Evolutionary conservation across 2,888 invertebrate species (phyloP), one percentile per base, ranked within the genome.

Genomic region (Cosmorhoe ocellata): DNA sequence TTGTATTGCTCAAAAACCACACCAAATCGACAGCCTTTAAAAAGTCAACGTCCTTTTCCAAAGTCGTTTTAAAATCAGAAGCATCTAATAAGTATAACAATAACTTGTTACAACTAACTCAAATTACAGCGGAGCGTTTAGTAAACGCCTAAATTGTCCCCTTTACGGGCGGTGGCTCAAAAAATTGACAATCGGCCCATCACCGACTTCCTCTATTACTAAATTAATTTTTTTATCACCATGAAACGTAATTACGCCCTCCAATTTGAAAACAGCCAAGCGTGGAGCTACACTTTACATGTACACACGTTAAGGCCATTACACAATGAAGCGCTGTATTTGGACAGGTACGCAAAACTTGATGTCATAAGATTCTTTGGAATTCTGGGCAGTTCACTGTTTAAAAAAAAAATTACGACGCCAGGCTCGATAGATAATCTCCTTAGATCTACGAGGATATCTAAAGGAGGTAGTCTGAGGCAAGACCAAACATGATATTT

Each of bases 201-300:
- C 68, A 69, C 58, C 67, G 56, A 77, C 80, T 79, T 81, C 80
- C 79, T 76, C 74, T 73, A 68, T 67, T 69, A 72, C 65, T 65
- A 65, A 71, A 71, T 70, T 68, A 66, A 64, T 71, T 72, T 74
- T 71, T 73, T 79, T 71, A 76, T 67, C 73, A 72, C 74, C 76
- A 69, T 76, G 66, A 69, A 74, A 71, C 66, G 73, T 76, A 82
- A 84, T 84, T 81, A 78, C 66, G 67, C 64, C 55, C 64, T 66
- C 72, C 78, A 84, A 84, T 85, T 83, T 77, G 81, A 75, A 77
- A 58, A 73, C 73, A 61, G 56, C 71, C 54, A 61, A 71, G 67
- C 84, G 81, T 83, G 76, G 76, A 68, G 65, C 55, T 51, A 58
- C 45, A 57, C 64, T 62, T 62, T 61, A 58, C 63, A 61, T 69